Evolutionary conservation across 1,140 invertebrate genomes (phyloP), one percentile per base, ranked within the genome.

Genomic region (Whitmania pigra): DNA sequence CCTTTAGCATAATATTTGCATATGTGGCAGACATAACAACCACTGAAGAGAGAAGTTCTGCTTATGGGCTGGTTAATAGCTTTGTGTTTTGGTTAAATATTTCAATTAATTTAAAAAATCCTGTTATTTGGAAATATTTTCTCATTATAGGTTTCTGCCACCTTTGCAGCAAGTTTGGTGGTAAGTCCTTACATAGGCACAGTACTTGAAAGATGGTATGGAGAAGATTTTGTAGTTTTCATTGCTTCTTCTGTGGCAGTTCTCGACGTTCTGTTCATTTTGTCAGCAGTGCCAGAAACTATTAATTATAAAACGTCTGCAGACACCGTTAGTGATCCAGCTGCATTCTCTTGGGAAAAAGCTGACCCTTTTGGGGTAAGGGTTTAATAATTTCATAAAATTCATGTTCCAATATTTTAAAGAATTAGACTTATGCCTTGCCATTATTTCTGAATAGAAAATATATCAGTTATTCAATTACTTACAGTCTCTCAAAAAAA

Each of bases 11-110:
- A 73, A 94, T 99, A 31, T 97, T 99, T 85, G 95, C 97, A 25
- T 99, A 99, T 84, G 97, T 99, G 72, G 96, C 97, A 54, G 97
- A 99, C 84, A 93, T 99, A n/a, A 99, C 96, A 31, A 93, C 94
- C 75, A 93, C 97, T 78, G 89, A 91, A 78, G 93, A 99, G 81
- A 86, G 97, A 71, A 94, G 92, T 77, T 87, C 90, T 71, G 95
- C 96, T 15, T 99, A 99, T 85, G 96, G 96, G 69, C 85, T 97
- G 78, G 94, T 96, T 76, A 84, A 85, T 53, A 53, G 6, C 69
- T 63, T 31, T 25, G 22, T 63, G 29, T n/a, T 63, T 63, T 63
- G 22, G 22, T 18, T 13, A 22, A 63, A 63, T 63, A 13, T 63
- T 63, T 20, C 22, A 63, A 22, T 63, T 13, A 25, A 31, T 63